Base-by-base conservation (phyloP, 2,797 vertebrate species). In the Sitta carolinensis region DNA sequence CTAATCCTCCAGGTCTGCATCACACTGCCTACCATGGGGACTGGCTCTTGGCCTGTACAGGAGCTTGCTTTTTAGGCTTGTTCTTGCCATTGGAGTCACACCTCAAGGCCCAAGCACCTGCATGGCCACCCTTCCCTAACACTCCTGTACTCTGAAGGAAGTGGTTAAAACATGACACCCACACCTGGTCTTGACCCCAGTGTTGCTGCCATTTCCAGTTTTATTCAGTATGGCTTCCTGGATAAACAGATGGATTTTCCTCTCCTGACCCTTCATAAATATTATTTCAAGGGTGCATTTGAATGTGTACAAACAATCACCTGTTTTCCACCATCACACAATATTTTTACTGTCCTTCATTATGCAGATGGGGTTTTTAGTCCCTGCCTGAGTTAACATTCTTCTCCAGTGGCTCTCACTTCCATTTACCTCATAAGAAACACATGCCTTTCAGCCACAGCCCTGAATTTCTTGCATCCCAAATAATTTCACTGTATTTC, bases 151-250 rank as follows among this genome's bases (percentile, higher is more conserved):
- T 36, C 36, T 36, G 30, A 89, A 32, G 84, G 74, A 97, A 86
- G 83, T 58, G 84, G 74, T 79, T 90, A 67, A 84, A 91, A 87
- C 1, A 1, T 2, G 23, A 77, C 0, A 0, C 73, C 74, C 27
- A 18, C 36, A 32, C 45, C 50, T 34, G 38, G 42, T 90, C 87
- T 70, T 87, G 80, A 94, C 85, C 70, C 50, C 85, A 30, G 20
- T 7, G 2, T 54, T 85, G 82, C 78, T 85, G 51, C 11, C 2
- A 0, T 90, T 95, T 97, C 70, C 80, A 88, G 45, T 66, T 94
- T 93, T 93, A 93, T 93, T 87, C 74, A 68, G 21, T 29, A 70
- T 29, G 77, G 63, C 72, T 96, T 96, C 90, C 95, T 93, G 83
- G 27, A 94, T 82, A 94, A 94, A 95, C 36, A 93, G 19, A 43